phyloP scores from a whole-genome alignment of 2,888 invertebrate genomes.

The Leptarthrus brevirostris region DNA sequence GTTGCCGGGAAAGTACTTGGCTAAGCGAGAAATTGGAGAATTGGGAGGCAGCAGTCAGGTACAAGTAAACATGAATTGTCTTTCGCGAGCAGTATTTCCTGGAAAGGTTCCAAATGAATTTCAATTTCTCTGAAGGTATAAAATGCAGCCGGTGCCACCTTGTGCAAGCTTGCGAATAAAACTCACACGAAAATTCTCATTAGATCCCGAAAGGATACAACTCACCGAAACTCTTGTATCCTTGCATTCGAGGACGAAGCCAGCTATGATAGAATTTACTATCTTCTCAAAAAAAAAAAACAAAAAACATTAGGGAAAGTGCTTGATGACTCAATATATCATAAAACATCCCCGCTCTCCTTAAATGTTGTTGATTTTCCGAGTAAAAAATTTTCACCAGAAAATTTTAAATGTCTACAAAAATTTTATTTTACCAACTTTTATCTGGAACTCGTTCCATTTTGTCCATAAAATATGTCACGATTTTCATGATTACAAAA shows the following conservation, averaged over 20 bases:
- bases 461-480: slow-evolving; percentile 25
- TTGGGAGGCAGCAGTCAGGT: too few relatives aligned
- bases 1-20: too few relatives aligned
- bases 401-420: neutral
- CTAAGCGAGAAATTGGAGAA: too few relatives aligned
- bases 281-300: neutral
- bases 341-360: too few relatives aligned
- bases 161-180: too few relatives aligned
- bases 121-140: neutral
- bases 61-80: neutral
- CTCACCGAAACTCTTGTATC: too few relatives aligned
- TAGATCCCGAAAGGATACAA: too few relatives aligned
- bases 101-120: neutral
- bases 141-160: neutral
- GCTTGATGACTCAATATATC: too few relatives aligned
- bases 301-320: neutral
- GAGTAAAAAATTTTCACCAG: neutral
- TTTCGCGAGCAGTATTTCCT: neutral
- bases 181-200: too few relatives aligned
- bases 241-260: too few relatives aligned
- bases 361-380: too few relatives aligned
- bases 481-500: slow-evolving; percentile 21
- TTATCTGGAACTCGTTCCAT: slow-evolving; percentile 24
- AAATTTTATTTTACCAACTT: slow-evolving; percentile 23
- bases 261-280: too few relatives aligned